Conservation (phyloP, 2,888 invertebrate species). For the Apamea crenata region DNA sequence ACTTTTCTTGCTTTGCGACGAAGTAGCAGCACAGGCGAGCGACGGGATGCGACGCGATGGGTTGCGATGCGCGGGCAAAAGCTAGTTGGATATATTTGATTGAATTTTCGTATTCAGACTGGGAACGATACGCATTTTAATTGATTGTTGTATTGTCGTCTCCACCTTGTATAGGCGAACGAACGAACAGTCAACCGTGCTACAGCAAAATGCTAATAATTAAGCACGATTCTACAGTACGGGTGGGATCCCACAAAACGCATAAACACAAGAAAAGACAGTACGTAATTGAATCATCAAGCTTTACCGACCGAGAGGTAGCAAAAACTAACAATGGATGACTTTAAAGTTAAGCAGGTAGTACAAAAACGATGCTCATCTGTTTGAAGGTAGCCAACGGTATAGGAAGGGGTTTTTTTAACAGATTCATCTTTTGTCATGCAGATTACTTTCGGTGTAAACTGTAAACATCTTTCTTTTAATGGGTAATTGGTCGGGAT, state of each 20-base stretch:
- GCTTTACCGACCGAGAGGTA: neutral
- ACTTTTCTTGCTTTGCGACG: too few species aligned
- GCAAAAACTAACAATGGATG: constrained; percentile 41
- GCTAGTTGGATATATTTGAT: too few species aligned
- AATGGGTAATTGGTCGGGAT: neutral
- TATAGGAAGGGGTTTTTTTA: constrained; percentile 20
- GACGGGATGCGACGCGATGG: too few species aligned
- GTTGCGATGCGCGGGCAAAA: too few species aligned
- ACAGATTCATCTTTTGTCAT: constrained; percentile 26
- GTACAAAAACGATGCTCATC: constrained; percentile 30
- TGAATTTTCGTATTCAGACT: too few species aligned
- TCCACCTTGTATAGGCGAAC: neutral
- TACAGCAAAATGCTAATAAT: constrained; percentile 1
- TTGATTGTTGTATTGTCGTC: neutral
- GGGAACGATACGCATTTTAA: too few species aligned
- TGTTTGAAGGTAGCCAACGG: constrained; percentile 23
- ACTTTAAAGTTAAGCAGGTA: constrained; percentile 22
- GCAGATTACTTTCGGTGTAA: constrained; percentile 22
- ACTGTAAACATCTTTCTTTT: constrained; percentile 8
- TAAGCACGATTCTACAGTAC: neutral
- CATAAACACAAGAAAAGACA: constrained; percentile 11
- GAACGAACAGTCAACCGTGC: neutral
- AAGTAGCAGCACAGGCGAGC: too few species aligned
- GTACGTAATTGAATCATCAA: constrained; percentile 28
- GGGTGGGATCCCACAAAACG: neutral